Percentiles rank a stretch among this genome's conserved stretches.
Conservation (phyloP, 2,888 invertebrate genomes). For the Hypselothyrea guttata region DNA sequence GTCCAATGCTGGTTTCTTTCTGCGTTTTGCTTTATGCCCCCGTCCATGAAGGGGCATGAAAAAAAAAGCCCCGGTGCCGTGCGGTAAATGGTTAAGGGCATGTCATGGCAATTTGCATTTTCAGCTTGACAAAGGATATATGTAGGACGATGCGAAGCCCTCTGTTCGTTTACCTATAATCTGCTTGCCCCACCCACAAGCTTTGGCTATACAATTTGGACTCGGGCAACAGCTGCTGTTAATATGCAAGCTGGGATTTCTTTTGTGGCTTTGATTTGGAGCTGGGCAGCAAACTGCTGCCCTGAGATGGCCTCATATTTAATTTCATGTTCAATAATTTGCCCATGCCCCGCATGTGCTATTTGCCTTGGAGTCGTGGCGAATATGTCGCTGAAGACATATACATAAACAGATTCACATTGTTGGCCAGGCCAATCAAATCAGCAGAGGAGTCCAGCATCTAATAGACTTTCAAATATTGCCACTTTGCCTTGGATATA, state of each 20-base stretch:
- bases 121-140: slow-evolving; percentile 73
- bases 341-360: slow-evolving; percentile 33
- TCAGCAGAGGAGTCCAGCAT: slow-evolving; percentile 44
- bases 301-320: slow-evolving; percentile 48
- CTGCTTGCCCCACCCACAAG: no score
- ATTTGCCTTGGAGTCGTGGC: slow-evolving; percentile 19
- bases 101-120: slow-evolving; percentile 77
- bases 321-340: slow-evolving; percentile 73
- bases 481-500: slow-evolving; percentile 59
- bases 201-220: slow-evolving; percentile 3
- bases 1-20: slow-evolving; percentile 61
- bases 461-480: slow-evolving; percentile 76
- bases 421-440: slow-evolving; percentile 45
- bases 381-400: neutral
- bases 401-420: slow-evolving; percentile 34
- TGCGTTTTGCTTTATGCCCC: slow-evolving; percentile 69
- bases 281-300: slow-evolving; percentile 18
- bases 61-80: slow-evolving; percentile 25
- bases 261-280: slow-evolving; percentile 73
- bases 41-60: slow-evolving; percentile 33
- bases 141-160: slow-evolving; percentile 46
- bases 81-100: slow-evolving; percentile 70
- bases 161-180: slow-evolving; percentile 1
- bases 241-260: slow-evolving; percentile 74
- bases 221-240: slow-evolving; percentile 65